phyloP scores from a whole-genome alignment of 2,113 vertebrate species.

The Zonotrichia leucophrys region DNA sequence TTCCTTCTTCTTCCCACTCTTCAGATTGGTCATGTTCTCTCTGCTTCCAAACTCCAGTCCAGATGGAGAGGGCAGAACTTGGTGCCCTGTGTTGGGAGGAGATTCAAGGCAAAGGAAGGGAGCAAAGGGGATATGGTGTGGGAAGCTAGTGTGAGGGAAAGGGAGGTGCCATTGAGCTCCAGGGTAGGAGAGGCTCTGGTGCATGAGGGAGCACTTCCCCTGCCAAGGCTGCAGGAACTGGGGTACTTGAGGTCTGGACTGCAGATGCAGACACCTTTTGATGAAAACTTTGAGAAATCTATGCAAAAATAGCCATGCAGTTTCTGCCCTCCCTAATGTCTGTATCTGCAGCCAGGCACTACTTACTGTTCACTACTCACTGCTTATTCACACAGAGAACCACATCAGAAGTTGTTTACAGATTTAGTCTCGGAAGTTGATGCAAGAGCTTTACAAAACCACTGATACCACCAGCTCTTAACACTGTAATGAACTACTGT shows the following conservation, averaged over 20 bases:
- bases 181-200: background rate
- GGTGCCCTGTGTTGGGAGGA: background rate
- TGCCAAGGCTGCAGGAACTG: fast-evolving
- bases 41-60: background rate
- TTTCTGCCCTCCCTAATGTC: background rate
- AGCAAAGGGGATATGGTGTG: background rate
- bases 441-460: background rate
- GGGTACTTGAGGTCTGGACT: background rate
- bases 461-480: background rate
- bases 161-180: fast-evolving
- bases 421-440: background rate
- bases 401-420: background rate
- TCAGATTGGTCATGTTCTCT: background rate
- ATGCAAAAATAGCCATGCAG: background rate
- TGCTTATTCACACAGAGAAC: background rate
- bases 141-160: background rate
- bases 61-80: background rate
- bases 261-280: background rate
- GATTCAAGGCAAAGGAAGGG: background rate
- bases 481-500: background rate
- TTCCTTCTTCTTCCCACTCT: background rate
- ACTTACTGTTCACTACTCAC: background rate
- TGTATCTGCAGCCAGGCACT: fast-evolving
- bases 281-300: background rate
- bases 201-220: background rate